phyloP scores from a whole-genome alignment of 2,888 invertebrate genomes.

The Limnephilus auricula region DNA sequence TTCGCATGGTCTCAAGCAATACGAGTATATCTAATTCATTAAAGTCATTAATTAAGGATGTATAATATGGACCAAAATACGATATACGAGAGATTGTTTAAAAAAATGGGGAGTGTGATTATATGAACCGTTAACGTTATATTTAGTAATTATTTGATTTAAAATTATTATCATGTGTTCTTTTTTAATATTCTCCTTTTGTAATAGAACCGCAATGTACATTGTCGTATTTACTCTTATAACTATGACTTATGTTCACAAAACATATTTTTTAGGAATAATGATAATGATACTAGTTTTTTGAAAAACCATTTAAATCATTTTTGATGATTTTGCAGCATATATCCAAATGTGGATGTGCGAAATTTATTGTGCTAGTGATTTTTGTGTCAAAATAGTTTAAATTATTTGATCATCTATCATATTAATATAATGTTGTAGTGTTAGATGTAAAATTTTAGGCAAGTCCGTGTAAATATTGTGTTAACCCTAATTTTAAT shows the following conservation, averaged over 20 bases:
- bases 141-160: not conserved
- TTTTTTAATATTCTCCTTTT: not conserved
- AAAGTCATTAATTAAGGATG: not conserved
- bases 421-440: not conserved
- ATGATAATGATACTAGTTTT: not conserved
- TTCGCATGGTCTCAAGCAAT: not conserved
- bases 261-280: not conserved
- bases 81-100: conserved; percentile 32
- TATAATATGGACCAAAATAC: conserved; percentile 41
- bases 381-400: not conserved
- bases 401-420: not conserved
- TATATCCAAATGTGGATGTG: not conserved
- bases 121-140: not conserved
- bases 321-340: not conserved
- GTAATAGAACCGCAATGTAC: not conserved
- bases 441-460: not conserved
- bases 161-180: not conserved
- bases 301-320: not conserved
- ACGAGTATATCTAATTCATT: not conserved
- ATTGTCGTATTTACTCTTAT: not conserved
- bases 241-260: not conserved
- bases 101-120: not conserved
- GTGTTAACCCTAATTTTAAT: conserved; percentile 10
- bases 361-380: not conserved
- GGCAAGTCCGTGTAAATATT: not conserved